These are phyloP conservation scores for Stegastes partitus DNA, from an alignment of 2,113 vertebrate species.

Conservation along the genomic window DNA sequence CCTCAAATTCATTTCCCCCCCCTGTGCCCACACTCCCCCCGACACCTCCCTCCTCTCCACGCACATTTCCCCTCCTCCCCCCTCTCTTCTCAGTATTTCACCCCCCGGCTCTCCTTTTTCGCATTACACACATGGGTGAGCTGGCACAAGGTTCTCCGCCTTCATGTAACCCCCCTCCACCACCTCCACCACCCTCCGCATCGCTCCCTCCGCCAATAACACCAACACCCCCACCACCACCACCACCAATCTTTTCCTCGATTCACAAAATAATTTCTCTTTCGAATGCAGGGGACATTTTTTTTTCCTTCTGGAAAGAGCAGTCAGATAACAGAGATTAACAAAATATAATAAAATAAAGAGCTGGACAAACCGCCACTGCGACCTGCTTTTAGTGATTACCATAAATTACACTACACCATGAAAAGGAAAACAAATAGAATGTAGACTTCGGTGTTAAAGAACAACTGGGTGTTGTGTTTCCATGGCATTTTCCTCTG, in stretches of 20 bases:
- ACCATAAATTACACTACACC: neutral
- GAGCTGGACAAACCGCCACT: neutral
- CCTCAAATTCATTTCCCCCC: constrained; percentile 37
- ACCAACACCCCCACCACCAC: neutral
- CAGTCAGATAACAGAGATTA: neutral
- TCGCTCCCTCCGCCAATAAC: neutral
- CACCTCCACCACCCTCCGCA: neutral
- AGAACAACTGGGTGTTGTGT: constrained; percentile 6
- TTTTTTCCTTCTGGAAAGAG: neutral
- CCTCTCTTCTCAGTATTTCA: constrained; percentile 39
- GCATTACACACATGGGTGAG: constrained; percentile 95
- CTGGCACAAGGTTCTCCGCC: constrained; percentile 78
- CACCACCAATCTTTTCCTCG: constrained; percentile 23
- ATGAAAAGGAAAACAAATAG: neutral
- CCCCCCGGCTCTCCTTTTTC: constrained; percentile 86
- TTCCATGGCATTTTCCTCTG: constrained; percentile 35
- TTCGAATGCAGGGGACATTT: constrained; percentile 3
- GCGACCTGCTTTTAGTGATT: neutral
- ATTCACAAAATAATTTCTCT: constrained; percentile 73
- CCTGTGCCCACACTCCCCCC: constrained; percentile 2
- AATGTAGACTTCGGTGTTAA: neutral
- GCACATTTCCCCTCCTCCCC: neutral
- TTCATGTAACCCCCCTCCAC: constrained; percentile 41
- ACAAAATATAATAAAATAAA: neutral
- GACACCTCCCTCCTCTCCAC: constrained; percentile 1